Conservation (phyloP, 2,888 invertebrate genomes). For the Eupithecia exiguata region DNA sequence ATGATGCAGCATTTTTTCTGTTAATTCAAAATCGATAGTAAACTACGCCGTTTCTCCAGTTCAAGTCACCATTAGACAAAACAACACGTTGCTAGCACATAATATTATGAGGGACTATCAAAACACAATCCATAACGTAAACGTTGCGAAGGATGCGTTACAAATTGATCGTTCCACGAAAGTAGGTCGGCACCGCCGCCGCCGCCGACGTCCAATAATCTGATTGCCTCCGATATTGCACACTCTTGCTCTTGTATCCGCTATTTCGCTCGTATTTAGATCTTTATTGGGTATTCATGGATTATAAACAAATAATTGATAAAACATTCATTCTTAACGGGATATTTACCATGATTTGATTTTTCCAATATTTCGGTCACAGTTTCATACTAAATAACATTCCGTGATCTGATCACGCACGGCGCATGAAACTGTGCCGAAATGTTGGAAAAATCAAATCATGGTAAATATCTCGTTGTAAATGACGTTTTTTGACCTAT, state of each 20-base stretch:
- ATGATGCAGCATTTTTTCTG: not conserved
- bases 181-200: slow-evolving; percentile 28
- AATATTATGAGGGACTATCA: not conserved
- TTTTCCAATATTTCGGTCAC: too few species aligned
- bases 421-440: too few species aligned
- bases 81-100: not conserved
- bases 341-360: too few species aligned
- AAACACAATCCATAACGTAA: not conserved
- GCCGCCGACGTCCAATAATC: slow-evolving; percentile 11
- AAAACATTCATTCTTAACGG: too few species aligned
- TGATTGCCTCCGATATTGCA: slow-evolving; percentile 23
- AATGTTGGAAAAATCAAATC: too few species aligned
- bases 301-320: not conserved
- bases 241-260: slow-evolving; percentile 1
- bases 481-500: too few species aligned
- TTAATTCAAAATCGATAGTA: not conserved
- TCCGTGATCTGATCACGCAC: too few species aligned
- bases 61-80: not conserved
- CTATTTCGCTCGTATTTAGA: not conserved
- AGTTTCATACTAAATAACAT: too few species aligned
- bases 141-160: slow-evolving; percentile 5
- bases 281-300: not conserved
- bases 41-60: not conserved
- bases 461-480: too few species aligned
- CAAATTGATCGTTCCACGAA: slow-evolving; percentile 26